Base-by-base conservation (phyloP, 2,113 vertebrate genomes). In the Chamaetylas fuelleborni region DNA sequence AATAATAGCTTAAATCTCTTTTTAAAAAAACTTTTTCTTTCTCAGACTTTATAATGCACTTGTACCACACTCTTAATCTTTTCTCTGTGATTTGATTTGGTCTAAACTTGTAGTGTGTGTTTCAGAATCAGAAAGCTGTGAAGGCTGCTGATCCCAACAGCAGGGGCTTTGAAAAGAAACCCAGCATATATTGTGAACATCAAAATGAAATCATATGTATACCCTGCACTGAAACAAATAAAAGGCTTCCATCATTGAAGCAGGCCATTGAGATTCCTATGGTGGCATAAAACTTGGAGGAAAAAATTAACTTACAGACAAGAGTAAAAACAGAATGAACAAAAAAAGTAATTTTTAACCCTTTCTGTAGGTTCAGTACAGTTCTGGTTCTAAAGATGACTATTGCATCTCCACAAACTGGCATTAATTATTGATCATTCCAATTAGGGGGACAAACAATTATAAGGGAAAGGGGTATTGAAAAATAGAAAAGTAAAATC, bases 391-490 rank as follows among this genome's bases (percentile, higher is more conserved):
- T 57, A 42, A 71, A 81, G 38, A 36, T 85, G 34, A 82, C 34
- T 76, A 47, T 26, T 86, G 42, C 38, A 28, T 88, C 66, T 70
- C 38, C 31, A 42, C 57, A 36, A 74, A 62, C 67, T 81, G 17
- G 10, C 7, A 95, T 97, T 97, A 97, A 81, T 95, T 96, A 97
- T 96, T 97, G 54, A 86, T 90, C 86, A n/a, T 87, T 92, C 58
- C 73, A 97, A 76, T 96, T 97, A 95, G 58, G n/a, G 88, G 85
- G 61, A 90, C 96, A 85, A 96, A 96, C 93, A 96, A 95, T 97
- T 97, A 84, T 81, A 88, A 88, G 57, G 48, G 72, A 83, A 85
- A 79, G 72, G 6, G 20, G 13, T 93, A 45, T 85, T 74, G 76
- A 85, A 90, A 94, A 84, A 54, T 16, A 87, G 43, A 70, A 84